A percentile compares a stretch with the other conserved stretches of the same genome.
Evolutionary conservation across 2,113 vertebrate genomes (phyloP).

Genomic region (Epinephelus fuscoguttatus): DNA sequence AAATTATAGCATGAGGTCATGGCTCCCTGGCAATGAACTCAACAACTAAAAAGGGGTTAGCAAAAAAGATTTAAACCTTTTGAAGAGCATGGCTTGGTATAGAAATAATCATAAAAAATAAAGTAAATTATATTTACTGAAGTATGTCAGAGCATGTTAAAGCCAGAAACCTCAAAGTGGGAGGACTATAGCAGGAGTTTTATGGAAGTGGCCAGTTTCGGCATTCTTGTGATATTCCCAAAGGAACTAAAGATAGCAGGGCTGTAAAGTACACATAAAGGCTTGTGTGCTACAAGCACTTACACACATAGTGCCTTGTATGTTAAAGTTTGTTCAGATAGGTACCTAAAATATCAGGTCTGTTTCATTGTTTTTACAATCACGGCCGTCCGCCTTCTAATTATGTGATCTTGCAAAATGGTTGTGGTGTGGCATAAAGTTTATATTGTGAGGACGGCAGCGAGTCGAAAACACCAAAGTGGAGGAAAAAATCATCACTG

Average conservation of each 20-base stretch:
- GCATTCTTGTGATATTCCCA: slow-evolving; percentile 78
- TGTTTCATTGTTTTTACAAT: slow-evolving; percentile 54
- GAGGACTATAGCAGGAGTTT: slow-evolving; percentile 72
- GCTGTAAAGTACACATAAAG: slow-evolving; percentile 60
- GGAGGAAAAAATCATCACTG: slow-evolving; percentile 19
- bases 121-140: slow-evolving; percentile 76
- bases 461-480: slow-evolving; percentile 3
- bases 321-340: slow-evolving; percentile 43
- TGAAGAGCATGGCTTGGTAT: slow-evolving; percentile 70
- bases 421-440: slow-evolving; percentile 39
- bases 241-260: slow-evolving; percentile 77
- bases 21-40: slow-evolving; percentile 69
- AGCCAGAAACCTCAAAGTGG: slow-evolving; percentile 79
- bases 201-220: slow-evolving; percentile 70
- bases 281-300: slow-evolving; percentile 43
- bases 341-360: slow-evolving; percentile 37
- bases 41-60: slow-evolving; percentile 60
- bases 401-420: slow-evolving; percentile 46
- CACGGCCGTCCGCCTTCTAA: slow-evolving; percentile 43
- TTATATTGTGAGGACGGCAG: slow-evolving; percentile 30
- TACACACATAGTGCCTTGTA: neutral
- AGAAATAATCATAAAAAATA: slow-evolving; percentile 80
- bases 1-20: slow-evolving; percentile 83
- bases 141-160: slow-evolving; percentile 65
- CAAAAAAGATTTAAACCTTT: slow-evolving; percentile 61